A percentile compares a stretch with the other conserved stretches of the same genome.
These are phyloP conservation scores for Saturnia japonica DNA, from an alignment of 2,888 invertebrate genomes.

Conservation along the genomic window DNA sequence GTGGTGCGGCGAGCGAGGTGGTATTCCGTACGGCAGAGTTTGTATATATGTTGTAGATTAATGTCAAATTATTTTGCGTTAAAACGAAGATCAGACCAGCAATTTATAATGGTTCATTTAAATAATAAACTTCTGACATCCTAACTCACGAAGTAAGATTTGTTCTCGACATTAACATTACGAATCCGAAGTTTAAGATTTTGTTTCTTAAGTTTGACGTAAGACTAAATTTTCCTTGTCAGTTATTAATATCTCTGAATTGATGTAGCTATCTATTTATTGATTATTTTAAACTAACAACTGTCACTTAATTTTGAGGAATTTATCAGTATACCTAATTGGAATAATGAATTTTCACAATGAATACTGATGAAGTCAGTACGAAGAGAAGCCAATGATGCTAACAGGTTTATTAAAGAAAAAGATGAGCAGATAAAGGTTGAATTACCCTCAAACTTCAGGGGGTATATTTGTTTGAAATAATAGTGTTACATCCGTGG, in stretches of 20 bases:
- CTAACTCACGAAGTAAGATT: conserved; percentile 7
- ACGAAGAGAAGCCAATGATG: too few relatives aligned
- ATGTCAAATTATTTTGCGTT: conserved; percentile 1
- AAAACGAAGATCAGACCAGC: background rate
- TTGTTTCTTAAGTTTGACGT: conserved; percentile 10
- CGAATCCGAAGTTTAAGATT: conserved; percentile 13
- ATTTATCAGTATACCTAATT: background rate
- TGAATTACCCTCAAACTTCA: too few relatives aligned
- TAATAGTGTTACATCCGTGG: too few relatives aligned
- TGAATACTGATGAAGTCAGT: too few relatives aligned
- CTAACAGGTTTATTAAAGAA: too few relatives aligned
- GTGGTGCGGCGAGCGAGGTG: too few relatives aligned
- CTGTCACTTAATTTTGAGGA: background rate
- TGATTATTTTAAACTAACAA: background rate
- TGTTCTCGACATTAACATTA: conserved; percentile 14
- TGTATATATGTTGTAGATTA: too few relatives aligned
- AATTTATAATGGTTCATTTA: conserved; percentile 10
- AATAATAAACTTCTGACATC: conserved; percentile 12
- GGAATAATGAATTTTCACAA: too few relatives aligned
- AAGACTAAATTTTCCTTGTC: background rate
- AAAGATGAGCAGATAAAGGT: too few relatives aligned
- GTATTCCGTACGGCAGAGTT: too few relatives aligned
- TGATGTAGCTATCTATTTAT: background rate
- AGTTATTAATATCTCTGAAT: conserved; percentile 1
- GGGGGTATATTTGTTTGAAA: too few relatives aligned